Base-by-base conservation (phyloP, 2,888 invertebrate species). In the Eretmocerus hayati region DNA sequence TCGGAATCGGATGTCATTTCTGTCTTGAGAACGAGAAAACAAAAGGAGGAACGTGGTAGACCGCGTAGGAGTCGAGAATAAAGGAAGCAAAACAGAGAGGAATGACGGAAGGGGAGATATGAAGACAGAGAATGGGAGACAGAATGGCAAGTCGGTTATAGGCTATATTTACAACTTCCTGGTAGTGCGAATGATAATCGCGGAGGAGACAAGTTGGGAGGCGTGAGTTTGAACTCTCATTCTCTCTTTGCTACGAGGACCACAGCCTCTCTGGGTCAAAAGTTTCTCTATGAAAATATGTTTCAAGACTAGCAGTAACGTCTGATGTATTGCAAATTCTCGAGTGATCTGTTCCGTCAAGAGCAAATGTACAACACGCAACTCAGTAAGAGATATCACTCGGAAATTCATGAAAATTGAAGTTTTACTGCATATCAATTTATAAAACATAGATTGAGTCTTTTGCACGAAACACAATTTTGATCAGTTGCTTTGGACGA, bases 191-290 rank as follows among this genome's bases (percentile, higher is more conserved):
- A 3, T 35, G 26, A 36, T 8, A 30, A 26, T 31, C 16, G n/a
- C 30, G n/a, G 38, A 16, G 19, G 16, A 38, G 31, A 20, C 32
- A 15, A 26, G 26, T 11, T n/a, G n/a, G n/a, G n/a, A n/a, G 21
- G 30, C 23, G 9, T 36, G 32, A 45, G 35, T 22, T 16, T 32
- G 22, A 22, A 8, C 8, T 43, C 22, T 16, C 42, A 39, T 23
- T 23, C 33, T 11, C 22, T 33, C 23, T 32, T 15, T 26, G 26
- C 11, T 26, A 11, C 26, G 26, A n/a, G n/a, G 8, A 13, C 22
- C 5, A 20, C 42, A 42, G 33, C 33, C 19, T 2, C 16, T 62
- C 61, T 62, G 62, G 61, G 62, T 62, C 62, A 62, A 57, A 60
- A 58, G 58, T 60, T 58, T 56, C 50, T 46, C 49, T 15, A 46